A percentile compares a stretch with the other conserved stretches of the same genome.
Conservation (phyloP, 1,140 invertebrate species). For the Bactericera cockerelli region DNA sequence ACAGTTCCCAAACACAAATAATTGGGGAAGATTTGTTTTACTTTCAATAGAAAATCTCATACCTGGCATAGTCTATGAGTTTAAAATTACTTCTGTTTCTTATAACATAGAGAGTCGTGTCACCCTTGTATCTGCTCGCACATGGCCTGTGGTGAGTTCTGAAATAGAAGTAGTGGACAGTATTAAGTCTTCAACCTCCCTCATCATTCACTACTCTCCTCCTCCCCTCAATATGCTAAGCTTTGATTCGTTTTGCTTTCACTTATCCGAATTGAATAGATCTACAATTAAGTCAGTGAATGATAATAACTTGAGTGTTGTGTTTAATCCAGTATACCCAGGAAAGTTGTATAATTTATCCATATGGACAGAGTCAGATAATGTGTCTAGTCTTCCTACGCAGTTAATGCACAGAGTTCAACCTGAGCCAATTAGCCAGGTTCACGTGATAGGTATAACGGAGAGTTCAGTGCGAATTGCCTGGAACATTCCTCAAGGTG, state of each 20-base stretch:
- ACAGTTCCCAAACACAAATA: not conserved
- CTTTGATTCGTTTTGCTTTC: slow-evolving; percentile 71
- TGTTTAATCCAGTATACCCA: slow-evolving; percentile 57
- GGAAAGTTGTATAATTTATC: slow-evolving; percentile 77
- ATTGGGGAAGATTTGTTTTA: slow-evolving; percentile 27
- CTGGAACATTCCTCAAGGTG: slow-evolving; percentile 66
- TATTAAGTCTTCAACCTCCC: slow-evolving; percentile 45
- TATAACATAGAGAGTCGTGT: slow-evolving; percentile 52
- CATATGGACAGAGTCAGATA: slow-evolving; percentile 74
- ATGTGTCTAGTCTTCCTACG: slow-evolving; percentile 63
- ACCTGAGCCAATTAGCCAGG: slow-evolving; percentile 64
- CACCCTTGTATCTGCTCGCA: slow-evolving; percentile 50
- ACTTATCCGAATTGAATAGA: slow-evolving; percentile 54
- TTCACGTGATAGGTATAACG: slow-evolving; percentile 58
- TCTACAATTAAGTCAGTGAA: slow-evolving; percentile 47
- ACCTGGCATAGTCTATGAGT: slow-evolving; percentile 60
- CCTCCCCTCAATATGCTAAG: slow-evolving; percentile 56
- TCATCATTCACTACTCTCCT: slow-evolving; percentile 66
- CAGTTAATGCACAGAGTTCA: slow-evolving; percentile 65
- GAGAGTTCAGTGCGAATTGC: slow-evolving; percentile 63
- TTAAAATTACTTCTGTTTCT: slow-evolving; percentile 57
- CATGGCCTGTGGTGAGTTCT: slow-evolving; percentile 64
- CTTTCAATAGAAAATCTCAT: slow-evolving; percentile 56
- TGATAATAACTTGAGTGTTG: slow-evolving; percentile 62
- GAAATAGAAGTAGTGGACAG: slow-evolving; percentile 75